Conservation (phyloP, 2,888 invertebrate genomes). For the Latrodectus hesperus region DNA sequence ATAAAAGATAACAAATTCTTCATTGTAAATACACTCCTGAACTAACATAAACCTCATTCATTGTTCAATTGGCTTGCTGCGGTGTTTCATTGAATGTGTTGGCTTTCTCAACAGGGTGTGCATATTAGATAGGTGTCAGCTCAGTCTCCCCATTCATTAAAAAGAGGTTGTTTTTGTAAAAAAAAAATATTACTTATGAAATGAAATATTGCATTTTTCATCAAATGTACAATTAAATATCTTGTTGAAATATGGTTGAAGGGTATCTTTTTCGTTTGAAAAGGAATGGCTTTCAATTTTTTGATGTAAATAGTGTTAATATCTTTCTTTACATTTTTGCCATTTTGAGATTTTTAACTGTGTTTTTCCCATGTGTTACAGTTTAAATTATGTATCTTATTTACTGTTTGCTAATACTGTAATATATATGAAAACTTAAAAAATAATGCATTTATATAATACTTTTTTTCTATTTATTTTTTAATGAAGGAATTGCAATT, state of each 20-base stretch:
- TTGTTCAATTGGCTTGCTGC: conserved; percentile 42
- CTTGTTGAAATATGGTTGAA: conserved; percentile 38
- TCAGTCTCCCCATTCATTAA: conserved; percentile 24
- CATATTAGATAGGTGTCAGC: conserved; percentile 39
- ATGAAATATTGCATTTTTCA: conserved; percentile 22
- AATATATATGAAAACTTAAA: too few relatives aligned
- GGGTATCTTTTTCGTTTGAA: conserved; percentile 22
- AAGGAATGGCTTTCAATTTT: conserved; percentile 21
- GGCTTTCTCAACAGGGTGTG: conserved; percentile 57
- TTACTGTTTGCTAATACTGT: conserved; percentile 6
- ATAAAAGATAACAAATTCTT: conserved; percentile 23
- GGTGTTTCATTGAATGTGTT: conserved; percentile 48
- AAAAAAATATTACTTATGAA: too few relatives aligned
- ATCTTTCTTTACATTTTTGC: conserved; percentile 49
- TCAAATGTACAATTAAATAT: conserved; percentile 32
- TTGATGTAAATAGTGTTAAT: conserved; percentile 61
- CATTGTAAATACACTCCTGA: conserved; percentile 59
- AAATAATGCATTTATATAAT: not conserved
- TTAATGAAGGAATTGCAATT: too few relatives aligned
- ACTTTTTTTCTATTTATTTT: too few relatives aligned
- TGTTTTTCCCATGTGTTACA: conserved; percentile 33
- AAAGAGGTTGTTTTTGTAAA: conserved; percentile 32
- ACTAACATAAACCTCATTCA: conserved; percentile 38
- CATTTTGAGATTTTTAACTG: conserved; percentile 43
- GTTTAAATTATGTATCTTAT: conserved; percentile 39